Evolutionary conservation across 2,113 vertebrate genomes (phyloP).

Genomic region (Neogale vison): DNA sequence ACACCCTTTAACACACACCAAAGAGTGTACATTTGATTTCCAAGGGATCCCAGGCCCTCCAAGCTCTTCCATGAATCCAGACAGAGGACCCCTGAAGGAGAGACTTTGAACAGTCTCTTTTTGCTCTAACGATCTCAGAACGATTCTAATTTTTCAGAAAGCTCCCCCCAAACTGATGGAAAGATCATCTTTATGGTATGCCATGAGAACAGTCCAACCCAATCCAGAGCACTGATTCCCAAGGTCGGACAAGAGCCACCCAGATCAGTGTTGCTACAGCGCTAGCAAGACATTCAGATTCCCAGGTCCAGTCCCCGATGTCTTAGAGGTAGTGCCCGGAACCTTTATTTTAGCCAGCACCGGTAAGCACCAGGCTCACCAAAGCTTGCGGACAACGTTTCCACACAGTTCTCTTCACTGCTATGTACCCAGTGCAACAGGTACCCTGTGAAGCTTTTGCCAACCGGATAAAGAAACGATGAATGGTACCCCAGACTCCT

Average conservation of each 20-base stretch:
- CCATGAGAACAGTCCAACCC: background rate
- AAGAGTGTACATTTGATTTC: background rate
- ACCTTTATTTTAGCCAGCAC: background rate
- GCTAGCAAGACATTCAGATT: background rate
- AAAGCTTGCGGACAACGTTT: background rate
- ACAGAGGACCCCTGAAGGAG: background rate
- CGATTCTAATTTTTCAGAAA: background rate
- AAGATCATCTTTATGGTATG: background rate
- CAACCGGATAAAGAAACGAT: background rate
- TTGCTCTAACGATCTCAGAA: constrained; percentile 1
- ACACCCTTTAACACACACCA: background rate
- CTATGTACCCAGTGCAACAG: background rate
- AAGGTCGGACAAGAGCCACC: background rate
- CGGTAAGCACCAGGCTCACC: background rate
- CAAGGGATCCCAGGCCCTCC: background rate
- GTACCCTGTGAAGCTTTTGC: background rate
- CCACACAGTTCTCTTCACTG: background rate
- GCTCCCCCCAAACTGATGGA: background rate
- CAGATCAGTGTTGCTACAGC: fast-evolving
- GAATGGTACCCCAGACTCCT: background rate
- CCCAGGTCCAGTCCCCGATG: background rate
- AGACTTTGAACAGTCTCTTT: background rate
- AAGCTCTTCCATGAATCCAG: background rate
- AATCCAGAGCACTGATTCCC: background rate
- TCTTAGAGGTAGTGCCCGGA: background rate